Percentiles rank a stretch among this genome's conserved stretches.
phyloP scores from a whole-genome alignment of 2,113 vertebrate species.

The Tenrec ecaudatus region DNA sequence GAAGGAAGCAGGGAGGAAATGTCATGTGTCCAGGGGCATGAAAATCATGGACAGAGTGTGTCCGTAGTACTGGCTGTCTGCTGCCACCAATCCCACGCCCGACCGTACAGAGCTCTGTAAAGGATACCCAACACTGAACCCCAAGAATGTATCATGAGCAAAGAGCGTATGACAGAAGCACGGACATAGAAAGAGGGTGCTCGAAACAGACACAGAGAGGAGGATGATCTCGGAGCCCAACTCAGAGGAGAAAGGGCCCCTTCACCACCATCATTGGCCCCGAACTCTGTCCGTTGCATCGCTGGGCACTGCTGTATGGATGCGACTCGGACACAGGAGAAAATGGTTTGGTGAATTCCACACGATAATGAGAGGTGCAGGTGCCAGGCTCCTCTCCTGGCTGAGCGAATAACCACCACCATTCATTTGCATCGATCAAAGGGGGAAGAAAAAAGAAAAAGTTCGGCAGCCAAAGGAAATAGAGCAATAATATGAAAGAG shows the following conservation, averaged over 20 bases:
- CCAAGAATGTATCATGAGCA: not conserved
- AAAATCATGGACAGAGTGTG: not conserved
- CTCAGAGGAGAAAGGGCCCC: not conserved
- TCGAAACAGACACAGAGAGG: not conserved
- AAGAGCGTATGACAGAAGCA: not conserved
- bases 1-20: not conserved
- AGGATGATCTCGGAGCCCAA: not conserved
- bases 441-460: not conserved
- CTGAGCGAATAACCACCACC: slow-evolving; percentile 42
- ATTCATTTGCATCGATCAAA: not conserved
- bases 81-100: not conserved
- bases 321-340: not conserved
- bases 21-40: not conserved
- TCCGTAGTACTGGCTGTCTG: no score
- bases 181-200: not conserved
- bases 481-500: not conserved
- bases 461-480: not conserved
- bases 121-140: not conserved
- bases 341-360: not conserved
- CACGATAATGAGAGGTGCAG: not conserved
- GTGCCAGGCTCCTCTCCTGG: slow-evolving; percentile 47
- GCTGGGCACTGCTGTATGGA: not conserved
- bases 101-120: not conserved
- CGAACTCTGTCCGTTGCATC: not conserved
- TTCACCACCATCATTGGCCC: not conserved